A percentile compares a stretch with the other conserved stretches of the same genome.
Conservation (phyloP, 92 coral and sea anemone genomes). For the Virgularia gustaviana region DNA sequence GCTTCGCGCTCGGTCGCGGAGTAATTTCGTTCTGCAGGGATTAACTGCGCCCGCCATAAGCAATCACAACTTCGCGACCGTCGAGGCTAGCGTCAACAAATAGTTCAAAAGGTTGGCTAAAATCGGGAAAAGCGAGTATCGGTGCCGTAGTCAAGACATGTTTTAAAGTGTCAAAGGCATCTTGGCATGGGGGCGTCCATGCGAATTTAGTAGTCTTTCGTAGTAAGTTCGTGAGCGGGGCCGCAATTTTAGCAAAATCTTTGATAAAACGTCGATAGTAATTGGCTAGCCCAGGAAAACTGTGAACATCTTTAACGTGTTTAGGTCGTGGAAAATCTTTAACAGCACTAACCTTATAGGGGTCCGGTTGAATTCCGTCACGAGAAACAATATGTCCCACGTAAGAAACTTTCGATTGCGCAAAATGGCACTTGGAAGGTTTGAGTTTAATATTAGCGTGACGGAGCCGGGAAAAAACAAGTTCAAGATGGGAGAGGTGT, state of each 20-base stretch:
- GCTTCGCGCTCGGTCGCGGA: constrained; percentile 25
- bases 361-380: constrained; percentile 40
- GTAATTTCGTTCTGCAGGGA: constrained; percentile 11
- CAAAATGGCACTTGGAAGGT: constrained; percentile 54
- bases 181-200: constrained; percentile 47
- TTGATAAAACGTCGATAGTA: constrained; percentile 54
- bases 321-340: constrained; percentile 48
- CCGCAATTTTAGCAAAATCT: constrained; percentile 47
- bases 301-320: constrained; percentile 36
- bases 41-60: constrained; percentile 29
- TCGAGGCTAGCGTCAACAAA: not conserved
- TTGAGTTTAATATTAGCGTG: constrained; percentile 48
- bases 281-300: constrained; percentile 55
- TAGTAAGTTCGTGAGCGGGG: constrained; percentile 47
- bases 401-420: constrained; percentile 18
- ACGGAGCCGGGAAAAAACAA: constrained; percentile 38
- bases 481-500: constrained; percentile 28
- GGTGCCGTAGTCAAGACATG: constrained; percentile 34
- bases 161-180: constrained; percentile 42
- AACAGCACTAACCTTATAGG: constrained; percentile 47
- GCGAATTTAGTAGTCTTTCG: constrained; percentile 34
- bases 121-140: constrained; percentile 58
- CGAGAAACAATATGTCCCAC: constrained; percentile 46
- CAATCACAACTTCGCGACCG: constrained; percentile 9
- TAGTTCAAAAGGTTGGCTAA: not conserved